A percentile compares a stretch with the other conserved stretches of the same genome.
phyloP scores from a whole-genome alignment of 2,113 vertebrate species.

The Ellobius talpinus region DNA sequence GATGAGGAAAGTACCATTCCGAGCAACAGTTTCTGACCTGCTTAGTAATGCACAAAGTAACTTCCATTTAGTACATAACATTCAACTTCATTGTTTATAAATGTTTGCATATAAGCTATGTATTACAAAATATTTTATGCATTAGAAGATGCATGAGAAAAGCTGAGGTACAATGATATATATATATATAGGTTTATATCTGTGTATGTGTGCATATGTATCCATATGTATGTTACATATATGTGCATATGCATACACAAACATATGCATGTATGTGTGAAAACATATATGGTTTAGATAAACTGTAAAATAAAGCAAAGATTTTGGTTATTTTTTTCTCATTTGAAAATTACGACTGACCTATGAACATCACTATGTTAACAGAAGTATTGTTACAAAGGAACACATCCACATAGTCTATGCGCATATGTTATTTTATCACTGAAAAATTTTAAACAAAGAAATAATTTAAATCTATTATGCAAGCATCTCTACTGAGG shows the following conservation, averaged over 20 bases:
- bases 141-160: background rate
- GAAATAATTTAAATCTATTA: constrained; percentile 37
- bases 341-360: background rate
- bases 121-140: constrained; percentile 8
- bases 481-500: background rate
- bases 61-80: constrained; percentile 1
- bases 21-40: background rate
- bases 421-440: background rate
- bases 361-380: background rate
- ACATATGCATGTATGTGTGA: background rate
- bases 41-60: background rate
- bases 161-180: background rate
- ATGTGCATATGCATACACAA: too few species aligned
- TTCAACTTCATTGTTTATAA: background rate
- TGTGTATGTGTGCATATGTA: background rate
- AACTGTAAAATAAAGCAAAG: background rate
- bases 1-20: constrained; percentile 19
- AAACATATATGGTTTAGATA: background rate
- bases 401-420: background rate
- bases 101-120: background rate
- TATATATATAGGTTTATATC: too few species aligned
- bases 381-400: background rate
- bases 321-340: background rate
- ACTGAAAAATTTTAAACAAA: constrained; percentile 34
- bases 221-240: background rate